Percentiles rank a stretch among this genome's conserved stretches.
Evolutionary conservation across 2,113 vertebrate genomes (phyloP).

Genomic region (Crocuta crocuta): DNA sequence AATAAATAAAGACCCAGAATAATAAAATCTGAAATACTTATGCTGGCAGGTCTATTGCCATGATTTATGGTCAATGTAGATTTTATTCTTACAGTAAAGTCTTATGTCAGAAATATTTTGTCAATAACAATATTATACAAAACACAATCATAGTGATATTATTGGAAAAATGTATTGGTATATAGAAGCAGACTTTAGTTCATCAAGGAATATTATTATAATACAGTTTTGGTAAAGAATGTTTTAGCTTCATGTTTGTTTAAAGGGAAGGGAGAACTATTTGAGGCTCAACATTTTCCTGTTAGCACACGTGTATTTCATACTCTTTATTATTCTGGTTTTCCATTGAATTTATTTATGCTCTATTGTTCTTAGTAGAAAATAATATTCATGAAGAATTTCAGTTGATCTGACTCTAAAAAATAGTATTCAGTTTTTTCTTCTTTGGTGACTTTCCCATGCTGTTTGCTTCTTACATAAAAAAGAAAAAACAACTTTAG

Average conservation of each 20-base stretch:
- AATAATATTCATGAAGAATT: not conserved
- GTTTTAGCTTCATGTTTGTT: not conserved
- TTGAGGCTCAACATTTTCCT: not conserved
- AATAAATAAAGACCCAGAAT: not conserved
- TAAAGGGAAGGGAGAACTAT: not conserved
- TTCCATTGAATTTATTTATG: constrained; percentile 23
- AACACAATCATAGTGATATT: not conserved
- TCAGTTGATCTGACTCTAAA: not conserved
- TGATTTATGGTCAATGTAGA: not conserved
- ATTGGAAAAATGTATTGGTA: not conserved
- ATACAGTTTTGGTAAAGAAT: not conserved
- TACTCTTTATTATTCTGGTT: not conserved
- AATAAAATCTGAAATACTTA: constrained; percentile 55
- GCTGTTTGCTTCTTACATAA: not conserved
- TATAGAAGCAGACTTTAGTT: not conserved
- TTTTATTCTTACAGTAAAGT: not conserved
- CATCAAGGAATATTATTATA: not conserved
- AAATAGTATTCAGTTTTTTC: not conserved
- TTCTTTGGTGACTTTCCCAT: not conserved
- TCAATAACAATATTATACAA: not conserved
- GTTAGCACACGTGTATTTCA: not conserved
- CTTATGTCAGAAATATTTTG: constrained; percentile 5
- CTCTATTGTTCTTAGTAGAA: not conserved
- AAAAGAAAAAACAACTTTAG: not conserved
- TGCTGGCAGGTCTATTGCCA: not conserved